Evolutionary conservation across 2,797 vertebrate species (phyloP).

Genomic region (Otolemur crassicaudatus): DNA sequence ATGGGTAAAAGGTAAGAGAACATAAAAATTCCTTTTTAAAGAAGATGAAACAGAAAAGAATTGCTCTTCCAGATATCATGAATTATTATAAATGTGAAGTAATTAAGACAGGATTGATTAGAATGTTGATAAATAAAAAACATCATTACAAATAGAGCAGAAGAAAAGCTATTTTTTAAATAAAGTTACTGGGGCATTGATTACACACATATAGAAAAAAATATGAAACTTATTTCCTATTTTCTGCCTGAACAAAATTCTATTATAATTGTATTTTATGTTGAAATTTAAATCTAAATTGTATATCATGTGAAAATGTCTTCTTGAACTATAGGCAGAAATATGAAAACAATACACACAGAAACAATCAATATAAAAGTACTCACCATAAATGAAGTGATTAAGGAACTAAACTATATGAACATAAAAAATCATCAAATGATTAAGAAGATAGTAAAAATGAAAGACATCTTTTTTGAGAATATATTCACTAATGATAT

Average conservation of each 20-base stretch:
- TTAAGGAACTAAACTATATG: background rate
- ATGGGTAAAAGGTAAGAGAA: background rate
- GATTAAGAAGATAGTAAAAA: background rate
- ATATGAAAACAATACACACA: background rate
- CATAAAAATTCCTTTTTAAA: background rate
- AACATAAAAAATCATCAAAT: background rate
- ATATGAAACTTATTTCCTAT: background rate
- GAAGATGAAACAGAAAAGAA: background rate
- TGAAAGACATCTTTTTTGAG: background rate
- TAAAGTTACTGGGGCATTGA: background rate
- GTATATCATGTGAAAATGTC: background rate
- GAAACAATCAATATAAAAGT: background rate
- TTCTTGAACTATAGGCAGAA: background rate
- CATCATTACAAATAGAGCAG: background rate
- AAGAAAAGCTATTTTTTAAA: background rate
- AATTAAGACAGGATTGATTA: background rate
- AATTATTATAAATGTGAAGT: background rate
- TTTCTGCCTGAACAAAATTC: background rate
- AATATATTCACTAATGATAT: background rate
- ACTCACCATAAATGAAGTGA: background rate
- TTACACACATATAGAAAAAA: background rate
- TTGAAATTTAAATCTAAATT: background rate
- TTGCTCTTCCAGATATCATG: background rate
- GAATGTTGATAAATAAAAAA: background rate
- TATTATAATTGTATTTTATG: background rate